Evolutionary conservation across 2,797 vertebrate species (phyloP).

Genomic region (Chrysocyon brachyurus): DNA sequence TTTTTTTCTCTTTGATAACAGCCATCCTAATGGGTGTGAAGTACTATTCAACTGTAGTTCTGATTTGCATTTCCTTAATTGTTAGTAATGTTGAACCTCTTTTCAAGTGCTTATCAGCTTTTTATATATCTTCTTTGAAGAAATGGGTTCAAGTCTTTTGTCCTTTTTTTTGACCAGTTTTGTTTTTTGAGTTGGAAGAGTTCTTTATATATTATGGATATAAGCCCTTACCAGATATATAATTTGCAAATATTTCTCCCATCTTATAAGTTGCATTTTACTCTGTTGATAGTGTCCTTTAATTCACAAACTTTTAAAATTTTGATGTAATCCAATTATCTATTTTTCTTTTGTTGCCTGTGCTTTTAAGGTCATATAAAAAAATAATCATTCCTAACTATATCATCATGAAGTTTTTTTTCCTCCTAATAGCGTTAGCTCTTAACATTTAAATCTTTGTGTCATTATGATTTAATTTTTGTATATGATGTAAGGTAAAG

Average conservation of each 20-base stretch:
- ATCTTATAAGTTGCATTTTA: neutral
- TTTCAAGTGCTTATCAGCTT: neutral
- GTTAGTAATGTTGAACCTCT: neutral
- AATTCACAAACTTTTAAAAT: neutral
- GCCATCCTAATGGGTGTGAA: neutral
- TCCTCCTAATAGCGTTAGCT: neutral
- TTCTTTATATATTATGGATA: neutral
- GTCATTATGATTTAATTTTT: neutral
- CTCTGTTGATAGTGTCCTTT: neutral
- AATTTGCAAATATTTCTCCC: neutral
- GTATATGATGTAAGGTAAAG: neutral
- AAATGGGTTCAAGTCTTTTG: neutral
- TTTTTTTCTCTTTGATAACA: neutral
- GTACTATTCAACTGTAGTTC: neutral
- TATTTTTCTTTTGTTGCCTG: neutral
- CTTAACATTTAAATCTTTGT: neutral
- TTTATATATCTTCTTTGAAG: neutral
- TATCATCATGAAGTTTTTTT: neutral
- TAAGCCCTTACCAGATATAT: neutral
- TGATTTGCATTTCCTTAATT: neutral
- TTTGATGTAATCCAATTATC: neutral
- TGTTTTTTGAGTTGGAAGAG: neutral
- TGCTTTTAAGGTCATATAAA: neutral
- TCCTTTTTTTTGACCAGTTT: neutral
- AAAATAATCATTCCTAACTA: neutral